Evolutionary conservation across 2,113 vertebrate species (phyloP), one percentile per base, ranked within the genome.

Genomic region (Cryptomyrus ogoouensis): DNA sequence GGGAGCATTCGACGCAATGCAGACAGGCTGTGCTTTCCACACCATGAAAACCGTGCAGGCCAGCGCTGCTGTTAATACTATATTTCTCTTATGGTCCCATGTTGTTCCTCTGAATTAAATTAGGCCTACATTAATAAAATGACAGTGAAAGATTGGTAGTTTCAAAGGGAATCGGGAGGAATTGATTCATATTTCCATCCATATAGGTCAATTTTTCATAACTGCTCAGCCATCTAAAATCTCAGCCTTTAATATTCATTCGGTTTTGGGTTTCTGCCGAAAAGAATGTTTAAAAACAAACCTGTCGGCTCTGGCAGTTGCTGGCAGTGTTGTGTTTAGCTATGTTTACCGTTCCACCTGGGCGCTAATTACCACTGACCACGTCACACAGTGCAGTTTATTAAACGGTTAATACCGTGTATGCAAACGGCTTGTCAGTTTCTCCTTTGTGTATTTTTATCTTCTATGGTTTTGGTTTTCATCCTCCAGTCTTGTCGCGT

Each of bases 1-100:
- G 90, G 91, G 94, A 93, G 91, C 92, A 6, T 94, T 93, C 94
- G 95, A 95, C 96, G 95, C 96, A 96, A 95, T 96, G 96, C 96
- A 96, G 96, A 94, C 95, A 94, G 91, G 93, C 93, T 90, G 91
- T 92, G 91, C 92, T 91, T 92, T 89, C 90, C 90, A 62, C 88
- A 89, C 83, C 91, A 89, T 90, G 83, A 90, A 90, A 87, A 85
- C 85, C 90, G 90, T 89, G 77, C 87, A 89, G 66, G 85, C 42
- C 88, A 84, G 47, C 90, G 74, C 46, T 49, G 66, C 74, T 85
- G 90, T 91, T 21, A 91, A 70, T 17, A 49, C 70, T 35, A 1
- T 8, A 17, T 31, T 21, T 46, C 84, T 27, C n/a, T 35, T 87
- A 24, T 27, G 42, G 13, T 47, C 13, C 47, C 10, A 27, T 53